Evolutionary conservation across 2,888 invertebrate genomes (phyloP), one percentile per base, ranked within the genome.

Genomic region (Leptinotarsa juncta): DNA sequence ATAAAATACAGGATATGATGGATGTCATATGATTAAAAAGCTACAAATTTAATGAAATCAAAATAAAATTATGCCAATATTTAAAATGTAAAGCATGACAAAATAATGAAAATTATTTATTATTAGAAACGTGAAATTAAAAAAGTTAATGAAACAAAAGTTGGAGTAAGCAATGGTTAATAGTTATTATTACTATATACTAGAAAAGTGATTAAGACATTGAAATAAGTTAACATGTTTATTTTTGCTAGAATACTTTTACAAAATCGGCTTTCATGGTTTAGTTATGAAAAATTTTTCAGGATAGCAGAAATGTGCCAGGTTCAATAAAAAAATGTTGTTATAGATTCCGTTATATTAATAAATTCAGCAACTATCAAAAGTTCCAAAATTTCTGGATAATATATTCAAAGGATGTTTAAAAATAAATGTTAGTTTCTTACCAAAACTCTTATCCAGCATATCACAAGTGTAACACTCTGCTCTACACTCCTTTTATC

Each of bases 231-330:
- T 42, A 10, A 42, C 10, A 42, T 42, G 42, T 23, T 57, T 57
- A 57, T 57, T 57, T 57, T 57, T 57, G 57, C 57, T 57, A 57
- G 57, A 57, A 57, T 57, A 57, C 14, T 57, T n/a, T n/a, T n/a
- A 16, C n/a, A 51, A 51, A 51, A 51, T 16, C n/a, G 16, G 42
- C 42, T 42, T 42, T 42, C 0, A 42, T 0, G 42, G 3, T 42
- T 42, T 10, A 42, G 42, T 42, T 42, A 42, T 42, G 42, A 42
- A 3, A 10, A 10, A 10, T 10, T 42, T 42, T 42, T 42, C 10
- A 10, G 12, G 10, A 42, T 42, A 42, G 42, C 12, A 42, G 42
- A 42, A 42, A 42, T 42, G 42, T 42, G 42, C 12, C 42, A 42
- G 42, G 42, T 42, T 42, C 10, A 12, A 12, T 42, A 42, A 42